A percentile compares a stretch with the other conserved stretches of the same genome.
Evolutionary conservation across 2,113 vertebrate genomes (phyloP).

Genomic region (Callithrix jacchus): DNA sequence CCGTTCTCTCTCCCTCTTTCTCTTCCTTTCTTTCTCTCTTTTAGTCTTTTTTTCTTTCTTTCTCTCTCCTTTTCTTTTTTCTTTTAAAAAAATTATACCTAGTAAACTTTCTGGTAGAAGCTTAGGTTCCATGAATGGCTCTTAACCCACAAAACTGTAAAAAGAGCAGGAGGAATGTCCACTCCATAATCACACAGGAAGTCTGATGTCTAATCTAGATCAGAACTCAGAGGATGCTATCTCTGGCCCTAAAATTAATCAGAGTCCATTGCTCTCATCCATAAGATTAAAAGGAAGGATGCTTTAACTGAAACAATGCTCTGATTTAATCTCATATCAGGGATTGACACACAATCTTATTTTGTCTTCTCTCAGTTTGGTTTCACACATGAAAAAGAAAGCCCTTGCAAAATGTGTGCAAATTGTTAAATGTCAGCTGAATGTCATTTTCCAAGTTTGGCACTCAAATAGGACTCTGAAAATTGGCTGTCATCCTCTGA

Average conservation of each 20-base stretch:
- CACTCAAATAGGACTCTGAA: constrained; percentile 69
- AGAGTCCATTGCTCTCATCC: not conserved
- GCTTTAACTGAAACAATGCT: not conserved
- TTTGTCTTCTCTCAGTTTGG: constrained; percentile 65
- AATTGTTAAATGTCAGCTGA: constrained; percentile 78
- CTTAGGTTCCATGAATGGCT: not conserved
- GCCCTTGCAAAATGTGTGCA: constrained; percentile 68
- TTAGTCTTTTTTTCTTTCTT: too few species aligned
- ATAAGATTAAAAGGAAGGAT: not conserved
- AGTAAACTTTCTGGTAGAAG: not conserved
- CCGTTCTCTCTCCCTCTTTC: too few species aligned
- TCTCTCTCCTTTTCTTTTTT: too few species aligned
- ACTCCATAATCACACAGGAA: not conserved
- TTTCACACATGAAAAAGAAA: constrained; percentile 56
- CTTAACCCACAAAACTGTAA: not conserved
- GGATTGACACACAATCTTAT: constrained; percentile 39
- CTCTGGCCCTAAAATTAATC: not conserved
- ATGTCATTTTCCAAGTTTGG: constrained; percentile 73
- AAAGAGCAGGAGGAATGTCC: not conserved
- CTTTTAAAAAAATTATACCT: not conserved
- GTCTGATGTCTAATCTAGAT: not conserved
- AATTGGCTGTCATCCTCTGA: constrained; percentile 71
- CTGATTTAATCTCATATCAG: not conserved
- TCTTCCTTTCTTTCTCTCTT: too few species aligned
- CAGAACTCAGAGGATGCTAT: not conserved